Percentiles rank a stretch among this genome's conserved stretches.
Evolutionary conservation across 1,140 invertebrate species (phyloP).

Genomic region (Neoseiulus cucumeris): DNA sequence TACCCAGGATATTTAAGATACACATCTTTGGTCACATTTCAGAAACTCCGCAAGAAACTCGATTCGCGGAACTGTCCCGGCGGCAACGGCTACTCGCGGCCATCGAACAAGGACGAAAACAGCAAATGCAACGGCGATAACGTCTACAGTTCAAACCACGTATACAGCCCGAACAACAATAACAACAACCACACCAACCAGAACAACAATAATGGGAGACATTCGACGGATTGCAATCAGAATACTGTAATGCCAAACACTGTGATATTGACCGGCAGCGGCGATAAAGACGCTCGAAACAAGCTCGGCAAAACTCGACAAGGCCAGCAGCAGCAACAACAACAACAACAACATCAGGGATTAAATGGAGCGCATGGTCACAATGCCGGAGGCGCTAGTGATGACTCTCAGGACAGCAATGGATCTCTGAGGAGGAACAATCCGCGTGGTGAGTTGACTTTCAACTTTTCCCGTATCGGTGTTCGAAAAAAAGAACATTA

Average conservation of each 20-base stretch:
- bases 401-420: too few species aligned
- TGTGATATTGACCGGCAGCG: conserved; percentile 8
- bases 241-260: conserved; percentile 8
- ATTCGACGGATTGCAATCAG: background rate
- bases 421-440: too few species aligned
- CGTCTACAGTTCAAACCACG: background rate
- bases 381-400: too few species aligned
- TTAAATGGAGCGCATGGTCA: too few species aligned
- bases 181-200: background rate
- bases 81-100: too few species aligned
- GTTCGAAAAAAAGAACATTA: too few species aligned
- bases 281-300: background rate
- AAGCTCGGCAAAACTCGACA: background rate
- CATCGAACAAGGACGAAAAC: background rate
- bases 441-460: too few species aligned
- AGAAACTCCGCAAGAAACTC: conserved; percentile 8
- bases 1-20: too few species aligned
- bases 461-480: too few species aligned
- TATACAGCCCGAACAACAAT: background rate
- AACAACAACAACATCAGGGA: background rate
- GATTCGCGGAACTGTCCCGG: background rate
- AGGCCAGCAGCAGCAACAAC: conserved; percentile 1
- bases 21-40: background rate
- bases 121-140: conserved; percentile 4
- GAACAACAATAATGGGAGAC: background rate